A percentile compares a stretch with the other conserved stretches of the same genome.
phyloP scores from a whole-genome alignment of 2,797 vertebrate species.

The Merluccius polli region DNA sequence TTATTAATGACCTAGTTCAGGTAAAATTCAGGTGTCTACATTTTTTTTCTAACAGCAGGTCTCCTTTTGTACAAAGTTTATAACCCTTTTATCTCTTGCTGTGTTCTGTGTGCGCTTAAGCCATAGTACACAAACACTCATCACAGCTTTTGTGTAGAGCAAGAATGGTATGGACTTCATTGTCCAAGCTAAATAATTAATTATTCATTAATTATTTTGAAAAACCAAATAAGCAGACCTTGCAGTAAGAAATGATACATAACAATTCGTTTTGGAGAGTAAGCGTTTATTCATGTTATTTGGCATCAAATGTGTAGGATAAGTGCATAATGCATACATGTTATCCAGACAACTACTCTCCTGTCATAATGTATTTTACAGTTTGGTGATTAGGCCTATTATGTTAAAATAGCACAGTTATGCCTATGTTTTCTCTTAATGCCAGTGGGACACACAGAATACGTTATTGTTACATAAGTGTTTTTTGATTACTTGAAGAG shows the following conservation, averaged over 20 bases:
- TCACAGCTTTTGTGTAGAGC: neutral
- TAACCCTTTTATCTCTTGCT: neutral
- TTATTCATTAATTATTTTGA: neutral
- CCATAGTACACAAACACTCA: neutral
- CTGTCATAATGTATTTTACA: neutral
- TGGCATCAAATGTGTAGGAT: neutral
- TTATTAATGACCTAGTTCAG: constrained; percentile 1
- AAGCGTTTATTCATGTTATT: neutral
- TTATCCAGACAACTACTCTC: neutral
- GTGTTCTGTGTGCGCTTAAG: constrained; percentile 1
- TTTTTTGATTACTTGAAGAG: constrained; percentile 1
- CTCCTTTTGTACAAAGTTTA: neutral
- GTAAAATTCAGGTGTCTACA: constrained; percentile 24
- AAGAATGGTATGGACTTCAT: neutral
- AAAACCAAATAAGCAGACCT: constrained; percentile 2
- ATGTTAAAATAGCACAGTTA: neutral
- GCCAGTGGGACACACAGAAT: neutral
- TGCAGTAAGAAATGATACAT: neutral
- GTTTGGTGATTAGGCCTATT: neutral
- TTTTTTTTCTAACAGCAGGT: constrained; percentile 2
- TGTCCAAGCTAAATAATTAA: neutral
- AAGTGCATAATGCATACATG: neutral
- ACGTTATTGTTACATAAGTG: neutral
- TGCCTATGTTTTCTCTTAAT: neutral
- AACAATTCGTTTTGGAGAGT: neutral